Base-by-base conservation (phyloP, 2,888 invertebrate species). In the Acrobasis repandana region DNA sequence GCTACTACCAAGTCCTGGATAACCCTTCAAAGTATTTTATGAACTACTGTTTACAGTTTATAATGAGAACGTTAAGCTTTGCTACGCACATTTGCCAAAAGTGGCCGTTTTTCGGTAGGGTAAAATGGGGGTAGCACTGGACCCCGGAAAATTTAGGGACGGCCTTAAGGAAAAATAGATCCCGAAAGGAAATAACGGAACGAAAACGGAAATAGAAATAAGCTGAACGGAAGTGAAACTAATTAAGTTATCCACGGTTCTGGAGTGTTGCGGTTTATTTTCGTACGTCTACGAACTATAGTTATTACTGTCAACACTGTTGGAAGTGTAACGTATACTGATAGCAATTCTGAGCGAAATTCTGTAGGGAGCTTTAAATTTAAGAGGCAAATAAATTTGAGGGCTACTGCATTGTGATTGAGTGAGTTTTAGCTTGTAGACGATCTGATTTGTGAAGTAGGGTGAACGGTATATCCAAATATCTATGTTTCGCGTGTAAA, bases 181-280 rank as follows among this genome's bases (percentile, higher is more conserved):
- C 78, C 76, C 77, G 80, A 79, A 80, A 87, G 83, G 82, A 88
- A 90, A 88, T 84, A 87, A 79, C 83, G 72, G 75, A 78, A 83
- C 79, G 73, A 81, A 84, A 88, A 85, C 90, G 90, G 90, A 91
- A 91, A 89, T 90, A 91, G 91, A 90, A 86, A 88, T 90, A 88
- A 85, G 82, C 83, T 71, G 80, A 88, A 85, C 88, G 90, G 91
- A 91, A 90, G 88, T 90, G 83, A 86, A 88, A 86, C 90, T 90
- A 90, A 91, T 91, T 90, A 91, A 89, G 85, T 90, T 91, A 91
- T 90, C 90, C 86, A 78, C 88, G 84, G 82, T 82, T 80, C 81
- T 75, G 78, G 83, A 78, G 77, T 80, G 78, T 86, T 82, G 86
- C 83, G 84, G 88, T 82, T 84, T 91, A 91, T 90, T 91, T 90